Percentiles rank a stretch among this genome's conserved stretches.
Evolutionary conservation across 2,113 vertebrate species (phyloP).

Genomic region (Sarotherodon lohbergeri): DNA sequence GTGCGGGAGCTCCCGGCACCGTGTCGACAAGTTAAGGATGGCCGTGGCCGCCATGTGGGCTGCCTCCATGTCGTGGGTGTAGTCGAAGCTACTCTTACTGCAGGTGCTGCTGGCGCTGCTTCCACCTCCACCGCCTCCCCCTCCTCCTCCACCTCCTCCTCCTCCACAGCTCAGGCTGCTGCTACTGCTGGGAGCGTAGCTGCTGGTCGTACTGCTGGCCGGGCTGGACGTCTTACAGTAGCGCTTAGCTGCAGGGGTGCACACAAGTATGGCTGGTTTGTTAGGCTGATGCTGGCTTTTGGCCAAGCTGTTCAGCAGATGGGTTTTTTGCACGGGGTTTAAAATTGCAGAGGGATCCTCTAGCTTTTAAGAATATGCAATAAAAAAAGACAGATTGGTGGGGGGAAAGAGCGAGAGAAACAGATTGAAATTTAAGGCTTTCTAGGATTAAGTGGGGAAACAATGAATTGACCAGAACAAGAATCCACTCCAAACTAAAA

Average conservation of each 20-base stretch:
- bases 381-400: background rate
- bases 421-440: background rate
- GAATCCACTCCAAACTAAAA: background rate
- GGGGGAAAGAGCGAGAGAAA: background rate
- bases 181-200: conserved; percentile 97
- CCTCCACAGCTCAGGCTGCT: conserved; percentile 81
- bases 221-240: conserved; percentile 96
- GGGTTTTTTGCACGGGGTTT: background rate
- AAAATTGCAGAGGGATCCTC: background rate
- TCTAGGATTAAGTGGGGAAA: background rate
- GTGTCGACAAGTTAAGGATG: conserved; percentile 97
- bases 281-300: background rate
- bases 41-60: conserved; percentile 98
- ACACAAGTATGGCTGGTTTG: background rate
- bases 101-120: conserved; percentile 98
- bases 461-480: background rate
- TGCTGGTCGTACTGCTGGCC: conserved; percentile 94
- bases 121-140: conserved; percentile 44
- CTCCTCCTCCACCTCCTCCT: conserved; percentile 22
- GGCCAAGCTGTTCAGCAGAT: conserved; percentile 4
- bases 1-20: conserved; percentile 96
- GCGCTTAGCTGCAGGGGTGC: conserved; percentile 83
- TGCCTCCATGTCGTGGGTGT: conserved; percentile 97
- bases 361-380: background rate
- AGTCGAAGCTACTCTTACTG: conserved; percentile 99